Evolutionary conservation across 2,888 invertebrate species (phyloP).

Genomic region (Xiphydria camelus): DNA sequence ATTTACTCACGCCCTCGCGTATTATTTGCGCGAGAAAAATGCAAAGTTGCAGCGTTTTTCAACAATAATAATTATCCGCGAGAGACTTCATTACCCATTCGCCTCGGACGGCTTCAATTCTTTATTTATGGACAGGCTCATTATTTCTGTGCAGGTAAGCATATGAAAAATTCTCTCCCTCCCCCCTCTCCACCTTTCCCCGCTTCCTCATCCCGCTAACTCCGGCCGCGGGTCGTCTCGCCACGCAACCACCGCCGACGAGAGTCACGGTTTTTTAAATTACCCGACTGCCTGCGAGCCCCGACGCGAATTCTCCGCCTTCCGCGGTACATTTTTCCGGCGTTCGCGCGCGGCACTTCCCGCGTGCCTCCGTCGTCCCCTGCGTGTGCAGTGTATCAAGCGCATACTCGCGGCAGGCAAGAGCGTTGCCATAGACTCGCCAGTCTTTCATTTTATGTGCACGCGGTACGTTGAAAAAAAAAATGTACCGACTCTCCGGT

Average conservation of each 20-base stretch:
- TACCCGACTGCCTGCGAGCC: conserved; percentile 3
- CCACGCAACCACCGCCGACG: conserved; percentile 1
- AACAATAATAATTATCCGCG: conserved; percentile 53
- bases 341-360: no score
- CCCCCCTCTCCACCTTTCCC: conserved; percentile 2
- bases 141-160: conserved; percentile 57
- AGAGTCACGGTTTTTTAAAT: conserved; percentile 13
- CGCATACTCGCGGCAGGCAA: no score
- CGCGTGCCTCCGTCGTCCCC: no score
- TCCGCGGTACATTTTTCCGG: no score
- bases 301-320: no score
- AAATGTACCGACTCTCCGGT: no score
- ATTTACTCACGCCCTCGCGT: conserved; percentile 25
- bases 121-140: conserved; percentile 57
- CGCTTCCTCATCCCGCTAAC: conserved; percentile 6
- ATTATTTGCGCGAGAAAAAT: conserved; percentile 31
- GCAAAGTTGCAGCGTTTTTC: conserved; percentile 39
- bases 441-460: no score
- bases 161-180: conserved; percentile 49
- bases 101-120: conserved; percentile 49
- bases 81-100: conserved; percentile 55
- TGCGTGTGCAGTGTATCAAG: no score
- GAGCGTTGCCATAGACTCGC: no score
- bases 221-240: conserved; percentile 3
- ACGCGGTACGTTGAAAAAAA: no score